These are phyloP conservation scores for Yponomeuta sedellus DNA, from an alignment of 2,888 invertebrate genomes.

Conservation along the genomic window DNA sequence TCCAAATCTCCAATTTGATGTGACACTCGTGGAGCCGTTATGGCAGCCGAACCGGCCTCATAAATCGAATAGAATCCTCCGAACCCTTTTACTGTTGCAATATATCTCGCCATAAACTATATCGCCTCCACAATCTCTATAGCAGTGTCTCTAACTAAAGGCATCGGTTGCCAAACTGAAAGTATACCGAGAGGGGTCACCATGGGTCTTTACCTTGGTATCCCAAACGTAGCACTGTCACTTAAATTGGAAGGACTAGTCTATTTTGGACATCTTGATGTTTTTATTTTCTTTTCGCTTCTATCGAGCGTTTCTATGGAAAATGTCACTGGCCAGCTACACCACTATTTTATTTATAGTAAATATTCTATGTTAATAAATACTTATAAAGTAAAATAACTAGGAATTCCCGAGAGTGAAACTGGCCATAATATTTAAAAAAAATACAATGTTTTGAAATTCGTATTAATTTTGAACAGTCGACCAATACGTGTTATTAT, in stretches of 20 bases:
- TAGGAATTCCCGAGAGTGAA: no score
- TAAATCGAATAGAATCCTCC: constrained; percentile 24
- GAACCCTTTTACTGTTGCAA: constrained; percentile 26
- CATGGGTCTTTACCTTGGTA: neutral
- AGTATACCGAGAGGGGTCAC: neutral
- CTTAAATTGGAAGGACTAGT: neutral
- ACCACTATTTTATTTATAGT: no score
- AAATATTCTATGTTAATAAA: no score
- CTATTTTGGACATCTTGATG: neutral
- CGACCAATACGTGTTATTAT: no score
- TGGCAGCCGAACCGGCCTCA: constrained; percentile 16
- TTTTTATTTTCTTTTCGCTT: neutral
- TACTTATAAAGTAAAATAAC: no score
- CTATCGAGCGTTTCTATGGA: neutral
- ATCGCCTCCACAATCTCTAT: constrained; percentile 19
- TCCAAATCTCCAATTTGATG: constrained; percentile 24
- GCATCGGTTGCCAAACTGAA: neutral
- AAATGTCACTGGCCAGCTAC: neutral
- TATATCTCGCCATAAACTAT: constrained; percentile 32
- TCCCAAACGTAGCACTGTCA: neutral
- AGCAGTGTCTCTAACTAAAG: neutral
- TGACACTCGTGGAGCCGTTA: constrained; percentile 15
- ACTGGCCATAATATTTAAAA: no score
- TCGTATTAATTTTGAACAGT: no score
- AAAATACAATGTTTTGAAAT: no score